Evolutionary conservation across 2,113 vertebrate genomes (phyloP), one percentile per base, ranked within the genome.

Genomic region (Setophaga coronata): DNA sequence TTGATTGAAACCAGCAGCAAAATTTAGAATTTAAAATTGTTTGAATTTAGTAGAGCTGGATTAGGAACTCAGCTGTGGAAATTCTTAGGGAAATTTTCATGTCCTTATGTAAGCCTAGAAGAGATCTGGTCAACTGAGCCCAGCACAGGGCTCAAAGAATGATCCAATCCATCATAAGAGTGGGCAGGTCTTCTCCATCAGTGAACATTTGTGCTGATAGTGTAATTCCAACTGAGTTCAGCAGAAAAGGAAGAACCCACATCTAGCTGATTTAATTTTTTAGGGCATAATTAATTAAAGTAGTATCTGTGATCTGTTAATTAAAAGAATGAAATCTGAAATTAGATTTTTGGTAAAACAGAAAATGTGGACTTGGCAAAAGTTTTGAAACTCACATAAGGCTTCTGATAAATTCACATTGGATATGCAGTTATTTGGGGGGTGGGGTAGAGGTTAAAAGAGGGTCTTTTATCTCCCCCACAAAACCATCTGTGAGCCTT

Each of bases 291-390:
- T 97, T 97, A 97, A 97, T 97, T 97, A 97, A 95, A 95, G 88
- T 83, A 71, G 91, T 97, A 97, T 97, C 93, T 97, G 90, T 96
- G 92, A 95, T 97, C 96, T 96, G 90, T 92, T 97, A 97, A 97
- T 97, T 97, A 97, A 95, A 97, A 96, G 87, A 97, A 95, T 93
- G 93, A 94, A 97, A 96, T 97, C 90, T 94, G 92, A 96, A 97
- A 97, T 95, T 93, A 93, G 79, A 69, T 96, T 86, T 86, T 95
- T 89, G 76, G 80, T 89, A 88, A 92, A 97, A 70, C 71, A 95
- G 56, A 92, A 95, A 97, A 79, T 91, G 77, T 92, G 93, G 91
- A 87, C 92, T 97, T 96, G 91, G 94, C 89, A 96, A 97, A 96
- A 95, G 93, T 96, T 97, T 95, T 88, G 50, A 97, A 96, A 96